Percentiles rank a stretch among this genome's conserved stretches.
These are phyloP conservation scores for Aproaerema taeniolella DNA, from an alignment of 2,888 invertebrate genomes.

Conservation along the genomic window DNA sequence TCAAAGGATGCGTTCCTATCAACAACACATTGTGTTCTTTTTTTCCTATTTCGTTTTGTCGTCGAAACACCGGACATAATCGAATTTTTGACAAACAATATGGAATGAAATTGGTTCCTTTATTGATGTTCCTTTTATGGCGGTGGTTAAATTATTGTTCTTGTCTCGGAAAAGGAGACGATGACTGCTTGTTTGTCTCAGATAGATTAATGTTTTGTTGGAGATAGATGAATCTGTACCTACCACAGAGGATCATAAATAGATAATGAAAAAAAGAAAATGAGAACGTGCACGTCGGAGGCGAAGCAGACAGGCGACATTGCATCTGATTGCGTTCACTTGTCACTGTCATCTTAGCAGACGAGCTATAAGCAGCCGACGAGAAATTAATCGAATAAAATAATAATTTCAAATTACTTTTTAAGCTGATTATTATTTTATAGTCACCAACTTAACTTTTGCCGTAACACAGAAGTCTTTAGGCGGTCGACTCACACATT, in stretches of 20 bases:
- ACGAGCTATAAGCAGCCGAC: not conserved
- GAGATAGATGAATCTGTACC: slow-evolving; percentile 16
- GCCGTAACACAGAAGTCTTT: slow-evolving; percentile 48
- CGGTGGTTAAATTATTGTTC: slow-evolving; percentile 44
- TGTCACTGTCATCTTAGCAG: slow-evolving; percentile 5
- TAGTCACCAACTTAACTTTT: slow-evolving; percentile 13
- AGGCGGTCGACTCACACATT: slow-evolving; percentile 26
- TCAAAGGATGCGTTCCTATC: slow-evolving; percentile 50
- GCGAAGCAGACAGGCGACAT: slow-evolving; percentile 8
- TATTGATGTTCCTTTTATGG: slow-evolving; percentile 55
- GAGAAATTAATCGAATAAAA: not conserved
- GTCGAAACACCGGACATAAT: slow-evolving; percentile 58
- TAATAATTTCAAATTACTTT: not conserved
- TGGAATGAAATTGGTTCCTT: slow-evolving; percentile 67
- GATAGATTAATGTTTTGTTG: slow-evolving; percentile 20
- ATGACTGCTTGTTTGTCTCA: slow-evolving; percentile 22
- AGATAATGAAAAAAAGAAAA: slow-evolving; percentile 6
- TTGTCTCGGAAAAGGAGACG: slow-evolving; percentile 26
- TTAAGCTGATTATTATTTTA: slow-evolving; percentile 7
- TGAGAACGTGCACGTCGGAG: not conserved
- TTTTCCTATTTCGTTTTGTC: slow-evolving; percentile 47
- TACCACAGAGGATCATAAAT: slow-evolving; percentile 13
- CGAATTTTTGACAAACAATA: slow-evolving; percentile 72
- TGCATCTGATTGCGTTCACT: slow-evolving; percentile 5
- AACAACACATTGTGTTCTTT: slow-evolving; percentile 31